Conservation (phyloP, 2,113 vertebrate genomes). For the Thomomys bottae region DNA sequence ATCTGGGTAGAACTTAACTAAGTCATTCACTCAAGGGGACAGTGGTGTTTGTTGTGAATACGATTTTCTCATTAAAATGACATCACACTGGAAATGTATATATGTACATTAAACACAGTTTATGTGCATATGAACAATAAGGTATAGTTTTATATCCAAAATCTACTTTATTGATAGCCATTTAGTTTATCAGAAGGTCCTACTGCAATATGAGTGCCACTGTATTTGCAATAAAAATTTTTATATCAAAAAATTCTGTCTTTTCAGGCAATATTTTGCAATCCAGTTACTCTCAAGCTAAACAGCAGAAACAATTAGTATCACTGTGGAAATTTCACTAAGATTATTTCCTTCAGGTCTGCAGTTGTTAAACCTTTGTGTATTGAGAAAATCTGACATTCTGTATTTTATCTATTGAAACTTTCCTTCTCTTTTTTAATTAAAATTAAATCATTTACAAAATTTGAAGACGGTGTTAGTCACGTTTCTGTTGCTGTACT, state of each 20-base stretch:
- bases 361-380: background rate
- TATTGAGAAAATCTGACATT: background rate
- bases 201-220: constrained; percentile 46
- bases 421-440: background rate
- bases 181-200: constrained; percentile 41
- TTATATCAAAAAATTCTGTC: constrained; percentile 59
- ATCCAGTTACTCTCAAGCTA: background rate
- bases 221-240: constrained; percentile 61
- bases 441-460: constrained; percentile 12
- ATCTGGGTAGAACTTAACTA: background rate
- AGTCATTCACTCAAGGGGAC: constrained; percentile 56
- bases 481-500: background rate
- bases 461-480: background rate
- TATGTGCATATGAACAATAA: constrained; percentile 18
- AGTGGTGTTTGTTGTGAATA: constrained; percentile 20
- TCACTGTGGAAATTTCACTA: background rate
- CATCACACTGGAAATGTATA: constrained; percentile 57
- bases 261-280: background rate
- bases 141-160: constrained; percentile 68
- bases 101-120: background rate
- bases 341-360: background rate
- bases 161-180: constrained; percentile 41
- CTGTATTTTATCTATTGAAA: background rate
- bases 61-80: constrained; percentile 47
- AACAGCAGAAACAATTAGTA: background rate